A percentile compares a stretch with the other conserved stretches of the same genome.
Evolutionary conservation across 2,113 vertebrate genomes (phyloP).

Genomic region (Gadus chalcogrammus): DNA sequence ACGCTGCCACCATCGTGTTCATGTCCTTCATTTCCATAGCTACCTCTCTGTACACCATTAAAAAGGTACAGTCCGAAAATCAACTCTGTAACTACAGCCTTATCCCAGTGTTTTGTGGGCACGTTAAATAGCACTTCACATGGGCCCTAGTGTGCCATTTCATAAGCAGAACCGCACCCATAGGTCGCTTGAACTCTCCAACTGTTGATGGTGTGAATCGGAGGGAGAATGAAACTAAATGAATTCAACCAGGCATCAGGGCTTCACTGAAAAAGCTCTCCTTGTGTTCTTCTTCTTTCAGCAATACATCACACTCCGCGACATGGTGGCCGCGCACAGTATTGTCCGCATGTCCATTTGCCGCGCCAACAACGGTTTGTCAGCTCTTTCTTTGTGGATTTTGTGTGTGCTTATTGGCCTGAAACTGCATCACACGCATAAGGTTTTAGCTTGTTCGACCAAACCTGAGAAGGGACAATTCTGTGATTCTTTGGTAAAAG

Average conservation of each 20-base stretch:
- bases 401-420: not conserved
- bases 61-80: slow-evolving; percentile 79
- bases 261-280: not conserved
- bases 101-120: too few relatives aligned
- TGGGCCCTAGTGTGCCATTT: slow-evolving; percentile 7
- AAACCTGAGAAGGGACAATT: slow-evolving; percentile 5
- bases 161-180: not conserved
- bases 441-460: not conserved
- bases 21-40: slow-evolving; percentile 96
- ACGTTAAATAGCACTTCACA: not conserved
- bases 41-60: slow-evolving; percentile 96
- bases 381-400: not conserved
- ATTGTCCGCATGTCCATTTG: slow-evolving; percentile 91
- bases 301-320: slow-evolving; percentile 97
- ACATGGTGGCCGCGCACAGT: slow-evolving; percentile 97
- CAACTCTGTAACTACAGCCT: too few relatives aligned
- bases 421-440: not conserved
- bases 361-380: slow-evolving; percentile 85
- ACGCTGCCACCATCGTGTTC: slow-evolving; percentile 90
- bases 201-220: not conserved
- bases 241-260: not conserved
- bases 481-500: not conserved
- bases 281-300: slow-evolving; percentile 59
- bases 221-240: not conserved
- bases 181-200: not conserved